phyloP scores from a whole-genome alignment of 2,888 invertebrate species.

The Agriopis aurantiaria region DNA sequence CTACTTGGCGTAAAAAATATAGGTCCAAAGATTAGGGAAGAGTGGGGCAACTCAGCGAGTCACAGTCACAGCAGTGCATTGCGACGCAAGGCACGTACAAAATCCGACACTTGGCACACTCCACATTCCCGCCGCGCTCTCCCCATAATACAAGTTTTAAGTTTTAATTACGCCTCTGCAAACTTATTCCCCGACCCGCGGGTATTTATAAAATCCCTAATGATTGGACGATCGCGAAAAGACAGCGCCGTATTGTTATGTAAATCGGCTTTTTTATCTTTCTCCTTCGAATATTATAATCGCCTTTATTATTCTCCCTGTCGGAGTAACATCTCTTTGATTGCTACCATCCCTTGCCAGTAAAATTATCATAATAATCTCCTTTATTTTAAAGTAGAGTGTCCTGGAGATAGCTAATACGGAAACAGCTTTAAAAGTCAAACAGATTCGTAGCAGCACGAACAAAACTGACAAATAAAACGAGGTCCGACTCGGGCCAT shows the following conservation, averaged over 20 bases:
- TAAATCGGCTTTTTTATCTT: slow-evolving; percentile 54
- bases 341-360: slow-evolving; percentile 41
- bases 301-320: slow-evolving; percentile 50
- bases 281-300: slow-evolving; percentile 49
- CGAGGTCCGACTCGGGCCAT: slow-evolving; percentile 72
- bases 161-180: slow-evolving; percentile 80
- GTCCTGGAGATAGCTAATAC: slow-evolving; percentile 21
- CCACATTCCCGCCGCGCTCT: slow-evolving; percentile 68
- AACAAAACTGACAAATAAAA: slow-evolving; percentile 77
- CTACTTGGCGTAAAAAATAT: slow-evolving; percentile 52
- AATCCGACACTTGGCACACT: slow-evolving; percentile 82
- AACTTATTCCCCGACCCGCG: slow-evolving; percentile 58
- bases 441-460: slow-evolving; percentile 61
- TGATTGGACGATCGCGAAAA: slow-evolving; percentile 49
- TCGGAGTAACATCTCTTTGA: slow-evolving; percentile 47
- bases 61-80: slow-evolving; percentile 61
- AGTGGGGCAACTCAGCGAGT: slow-evolving; percentile 52
- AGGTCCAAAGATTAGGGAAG: slow-evolving; percentile 55
- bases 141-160: slow-evolving; percentile 77
- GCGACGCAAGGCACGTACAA: slow-evolving; percentile 76
- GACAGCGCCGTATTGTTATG: slow-evolving; percentile 52
- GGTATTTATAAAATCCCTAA: slow-evolving; percentile 55
- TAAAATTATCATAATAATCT: slow-evolving; percentile 41
- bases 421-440: slow-evolving; percentile 40
- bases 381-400: slow-evolving; percentile 36